These are phyloP conservation scores for Galago senegalensis DNA, from an alignment of 2,797 vertebrate species.

Conservation along the genomic window DNA sequence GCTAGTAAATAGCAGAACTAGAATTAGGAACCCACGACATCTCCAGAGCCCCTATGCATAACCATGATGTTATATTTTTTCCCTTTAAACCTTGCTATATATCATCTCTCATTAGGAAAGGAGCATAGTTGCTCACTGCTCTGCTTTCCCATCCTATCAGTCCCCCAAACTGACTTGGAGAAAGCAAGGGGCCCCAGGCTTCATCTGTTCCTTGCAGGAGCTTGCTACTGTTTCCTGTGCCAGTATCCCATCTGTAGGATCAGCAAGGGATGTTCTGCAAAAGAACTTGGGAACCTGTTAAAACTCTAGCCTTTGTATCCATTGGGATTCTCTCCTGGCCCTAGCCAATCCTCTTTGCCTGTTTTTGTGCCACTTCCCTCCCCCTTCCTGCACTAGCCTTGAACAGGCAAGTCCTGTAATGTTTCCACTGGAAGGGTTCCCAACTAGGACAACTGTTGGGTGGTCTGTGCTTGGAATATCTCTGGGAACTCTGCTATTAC, in stretches of 20 bases:
- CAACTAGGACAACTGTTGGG: neutral
- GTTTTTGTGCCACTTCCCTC: neutral
- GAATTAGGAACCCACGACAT: constrained; percentile 26
- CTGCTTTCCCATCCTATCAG: neutral
- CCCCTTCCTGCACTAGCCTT: neutral
- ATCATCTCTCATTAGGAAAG: constrained; percentile 25
- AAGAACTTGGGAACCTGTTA: constrained; percentile 2
- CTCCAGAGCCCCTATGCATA: constrained; percentile 3
- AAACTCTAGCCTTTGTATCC: neutral
- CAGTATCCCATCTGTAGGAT: neutral
- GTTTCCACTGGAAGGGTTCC: neutral
- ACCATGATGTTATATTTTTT: constrained; percentile 9
- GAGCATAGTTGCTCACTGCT: neutral
- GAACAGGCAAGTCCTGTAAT: neutral
- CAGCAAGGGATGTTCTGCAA: constrained; percentile 33
- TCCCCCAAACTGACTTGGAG: constrained; percentile 28
- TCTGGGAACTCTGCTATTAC: neutral
- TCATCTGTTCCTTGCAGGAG: constrained; percentile 20
- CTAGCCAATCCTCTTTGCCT: neutral
- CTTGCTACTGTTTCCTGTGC: neutral
- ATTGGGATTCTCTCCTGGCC: neutral
- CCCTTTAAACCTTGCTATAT: constrained; percentile 44
- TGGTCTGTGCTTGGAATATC: neutral
- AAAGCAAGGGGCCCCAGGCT: constrained; percentile 29
- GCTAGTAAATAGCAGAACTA: constrained; percentile 22